These are phyloP conservation scores for Folsomia candida DNA, from an alignment of 2,888 invertebrate genomes.

Conservation along the genomic window DNA sequence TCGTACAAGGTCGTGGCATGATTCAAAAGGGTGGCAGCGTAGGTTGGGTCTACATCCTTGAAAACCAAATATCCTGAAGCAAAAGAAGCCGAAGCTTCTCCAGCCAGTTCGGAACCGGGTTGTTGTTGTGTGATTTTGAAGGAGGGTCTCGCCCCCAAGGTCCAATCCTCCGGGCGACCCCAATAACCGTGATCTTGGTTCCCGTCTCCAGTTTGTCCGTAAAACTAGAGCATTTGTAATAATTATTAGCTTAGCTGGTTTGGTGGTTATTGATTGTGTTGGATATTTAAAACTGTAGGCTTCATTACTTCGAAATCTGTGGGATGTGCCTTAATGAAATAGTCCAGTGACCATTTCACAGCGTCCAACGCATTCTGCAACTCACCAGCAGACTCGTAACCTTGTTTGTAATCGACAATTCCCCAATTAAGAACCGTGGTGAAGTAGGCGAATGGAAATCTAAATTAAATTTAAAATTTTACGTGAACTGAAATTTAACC, in stretches of 20 bases:
- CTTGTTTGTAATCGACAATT: conserved; percentile 57
- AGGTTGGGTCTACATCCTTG: conserved; percentile 54
- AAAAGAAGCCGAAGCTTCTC: conserved; percentile 62
- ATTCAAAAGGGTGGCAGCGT: conserved; percentile 55
- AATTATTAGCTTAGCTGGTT: conserved; percentile 55
- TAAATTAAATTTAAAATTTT: no score
- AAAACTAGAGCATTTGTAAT: conserved; percentile 54
- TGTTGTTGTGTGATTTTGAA: conserved; percentile 5
- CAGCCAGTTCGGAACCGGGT: conserved; percentile 60
- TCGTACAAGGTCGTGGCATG: conserved; percentile 59
- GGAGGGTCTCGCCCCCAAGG: background rate
- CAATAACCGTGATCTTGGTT: conserved; percentile 62
- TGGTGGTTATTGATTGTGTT: no score
- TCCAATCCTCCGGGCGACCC: conserved; percentile 54
- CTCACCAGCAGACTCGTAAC: conserved; percentile 57
- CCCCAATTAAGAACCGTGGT: conserved; percentile 62
- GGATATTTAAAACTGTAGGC: background rate
- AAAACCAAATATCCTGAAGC: conserved; percentile 61
- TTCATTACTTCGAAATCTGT: conserved; percentile 17
- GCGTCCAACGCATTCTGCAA: conserved; percentile 56
- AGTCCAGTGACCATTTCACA: conserved; percentile 63
- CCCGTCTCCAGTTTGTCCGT: conserved; percentile 63
- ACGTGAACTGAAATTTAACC: no score
- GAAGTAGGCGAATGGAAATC: conserved; percentile 60
- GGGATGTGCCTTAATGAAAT: conserved; percentile 57